These are phyloP conservation scores for Seladonia tumulorum DNA, from an alignment of 2,888 invertebrate genomes.

Conservation along the genomic window DNA sequence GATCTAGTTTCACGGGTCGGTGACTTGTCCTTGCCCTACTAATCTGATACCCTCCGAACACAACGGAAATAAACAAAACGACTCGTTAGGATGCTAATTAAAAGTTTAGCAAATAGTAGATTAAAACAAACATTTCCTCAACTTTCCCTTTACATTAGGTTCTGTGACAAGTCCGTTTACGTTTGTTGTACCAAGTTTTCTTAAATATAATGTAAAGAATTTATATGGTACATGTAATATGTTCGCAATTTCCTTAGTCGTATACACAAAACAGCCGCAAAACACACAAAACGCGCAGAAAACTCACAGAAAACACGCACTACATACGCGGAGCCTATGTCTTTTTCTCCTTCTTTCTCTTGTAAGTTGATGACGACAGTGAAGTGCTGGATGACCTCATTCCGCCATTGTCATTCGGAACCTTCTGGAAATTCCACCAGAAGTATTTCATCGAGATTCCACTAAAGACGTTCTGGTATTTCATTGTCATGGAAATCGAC, in stretches of 20 bases:
- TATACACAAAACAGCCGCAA: background rate
- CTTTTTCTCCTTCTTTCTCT: background rate
- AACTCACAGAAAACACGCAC: no score
- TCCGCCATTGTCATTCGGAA: constrained; percentile 61
- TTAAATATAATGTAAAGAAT: background rate
- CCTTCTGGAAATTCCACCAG: constrained; percentile 37
- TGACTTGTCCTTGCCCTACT: constrained; percentile 54
- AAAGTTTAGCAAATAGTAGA: constrained; percentile 27
- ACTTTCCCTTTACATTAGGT: background rate
- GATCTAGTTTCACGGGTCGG: constrained; percentile 63
- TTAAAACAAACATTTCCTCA: constrained; percentile 25
- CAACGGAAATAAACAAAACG: constrained; percentile 45
- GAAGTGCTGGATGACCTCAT: constrained; percentile 57
- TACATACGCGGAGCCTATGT: background rate
- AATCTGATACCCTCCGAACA: constrained; percentile 46
- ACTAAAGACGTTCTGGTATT: constrained; percentile 55
- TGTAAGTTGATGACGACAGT: constrained; percentile 22
- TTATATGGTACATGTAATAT: background rate
- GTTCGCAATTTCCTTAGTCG: background rate
- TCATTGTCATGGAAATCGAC: constrained; percentile 69
- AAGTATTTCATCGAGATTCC: constrained; percentile 71
- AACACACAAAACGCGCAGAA: no score
- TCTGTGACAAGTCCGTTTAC: background rate
- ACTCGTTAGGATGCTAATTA: constrained; percentile 36
- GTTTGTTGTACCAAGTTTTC: background rate